These are phyloP conservation scores for Sarotherodon lohbergeri DNA, from an alignment of 2,113 vertebrate genomes.

Conservation along the genomic window DNA sequence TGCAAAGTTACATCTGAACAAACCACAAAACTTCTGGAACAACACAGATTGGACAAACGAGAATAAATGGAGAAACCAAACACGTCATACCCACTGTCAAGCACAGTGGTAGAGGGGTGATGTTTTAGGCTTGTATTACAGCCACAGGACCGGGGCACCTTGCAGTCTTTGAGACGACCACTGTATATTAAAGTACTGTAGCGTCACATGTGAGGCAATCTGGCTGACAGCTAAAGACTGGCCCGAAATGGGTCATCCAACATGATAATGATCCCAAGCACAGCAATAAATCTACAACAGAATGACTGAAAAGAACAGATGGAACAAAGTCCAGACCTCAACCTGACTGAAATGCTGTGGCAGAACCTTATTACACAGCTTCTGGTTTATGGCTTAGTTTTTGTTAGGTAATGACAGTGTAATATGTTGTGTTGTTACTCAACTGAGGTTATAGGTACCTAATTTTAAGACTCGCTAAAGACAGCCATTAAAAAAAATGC, in stretches of 20 bases:
- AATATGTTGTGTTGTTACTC: not conserved
- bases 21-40: too few relatives aligned
- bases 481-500: not conserved
- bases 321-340: not conserved
- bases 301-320: not conserved
- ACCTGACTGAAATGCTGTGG: not conserved
- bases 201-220: not conserved
- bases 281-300: not conserved
- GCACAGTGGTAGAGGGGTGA: too few relatives aligned
- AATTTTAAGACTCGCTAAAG: not conserved
- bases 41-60: too few relatives aligned
- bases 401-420: not conserved
- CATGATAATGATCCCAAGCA: not conserved
- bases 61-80: too few relatives aligned
- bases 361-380: not conserved
- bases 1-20: too few relatives aligned
- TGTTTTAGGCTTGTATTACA: too few relatives aligned
- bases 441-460: not conserved
- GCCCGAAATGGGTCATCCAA: not conserved
- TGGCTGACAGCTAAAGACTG: not conserved
- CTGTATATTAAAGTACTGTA: not conserved
- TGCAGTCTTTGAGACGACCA: not conserved
- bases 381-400: not conserved
- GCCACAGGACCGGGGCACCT: not conserved
- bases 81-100: too few relatives aligned